Evolutionary conservation across 1,140 invertebrate genomes (phyloP).

Genomic region (Scaptomyza pallida): DNA sequence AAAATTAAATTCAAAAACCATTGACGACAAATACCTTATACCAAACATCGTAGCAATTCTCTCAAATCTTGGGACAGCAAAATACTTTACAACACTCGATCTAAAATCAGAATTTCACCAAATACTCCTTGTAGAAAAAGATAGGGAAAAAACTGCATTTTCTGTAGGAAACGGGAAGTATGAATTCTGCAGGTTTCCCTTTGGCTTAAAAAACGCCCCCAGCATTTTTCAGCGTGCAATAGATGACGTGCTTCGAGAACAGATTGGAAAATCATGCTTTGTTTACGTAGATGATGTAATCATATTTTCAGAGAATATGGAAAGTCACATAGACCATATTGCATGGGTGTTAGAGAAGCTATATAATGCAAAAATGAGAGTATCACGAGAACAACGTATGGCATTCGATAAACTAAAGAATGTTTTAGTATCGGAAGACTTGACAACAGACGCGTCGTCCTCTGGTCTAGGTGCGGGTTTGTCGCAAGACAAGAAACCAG

Average conservation of each 20-base stretch:
- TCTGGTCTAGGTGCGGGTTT: neutral
- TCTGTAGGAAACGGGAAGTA: neutral
- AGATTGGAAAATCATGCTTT: slow-evolving; percentile 22
- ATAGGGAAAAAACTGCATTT: slow-evolving; percentile 23
- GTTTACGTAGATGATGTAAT: slow-evolving; percentile 20
- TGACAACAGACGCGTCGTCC: neutral
- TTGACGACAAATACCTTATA: no score
- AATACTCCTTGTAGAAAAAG: slow-evolving; percentile 3
- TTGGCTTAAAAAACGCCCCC: slow-evolving; percentile 41
- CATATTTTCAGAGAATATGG: slow-evolving; percentile 34
- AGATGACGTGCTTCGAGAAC: slow-evolving; percentile 26
- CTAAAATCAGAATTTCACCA: no score
- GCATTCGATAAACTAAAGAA: slow-evolving; percentile 10
- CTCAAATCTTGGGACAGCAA: no score
- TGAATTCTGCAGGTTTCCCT: no score
- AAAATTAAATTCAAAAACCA: no score
- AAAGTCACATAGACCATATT: slow-evolving; percentile 8
- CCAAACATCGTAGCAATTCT: no score
- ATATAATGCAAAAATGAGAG: slow-evolving; percentile 73
- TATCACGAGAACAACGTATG: slow-evolving; percentile 39
- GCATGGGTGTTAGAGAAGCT: no score
- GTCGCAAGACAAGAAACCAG: neutral
- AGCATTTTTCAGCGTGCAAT: slow-evolving; percentile 76
- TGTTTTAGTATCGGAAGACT: slow-evolving; percentile 2
- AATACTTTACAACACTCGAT: no score